Evolutionary conservation across 2,888 invertebrate species (phyloP).

Genomic region (Ypsolopha sequella): DNA sequence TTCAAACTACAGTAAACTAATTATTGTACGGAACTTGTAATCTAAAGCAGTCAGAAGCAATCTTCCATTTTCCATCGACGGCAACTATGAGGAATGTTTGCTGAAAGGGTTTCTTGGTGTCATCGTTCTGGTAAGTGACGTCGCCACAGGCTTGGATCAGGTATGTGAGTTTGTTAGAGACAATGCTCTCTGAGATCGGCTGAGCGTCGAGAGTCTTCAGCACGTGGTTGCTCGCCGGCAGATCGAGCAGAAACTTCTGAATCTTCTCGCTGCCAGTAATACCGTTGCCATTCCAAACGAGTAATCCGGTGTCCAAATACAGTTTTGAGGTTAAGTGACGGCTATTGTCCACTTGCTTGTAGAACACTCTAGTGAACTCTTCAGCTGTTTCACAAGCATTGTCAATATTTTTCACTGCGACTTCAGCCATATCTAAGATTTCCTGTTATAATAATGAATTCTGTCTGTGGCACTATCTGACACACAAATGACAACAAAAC

Average conservation of each 20-base stretch:
- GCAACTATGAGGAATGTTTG: conserved; percentile 92
- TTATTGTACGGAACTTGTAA: conserved; percentile 73
- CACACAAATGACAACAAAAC: not conserved
- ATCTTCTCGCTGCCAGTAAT: conserved; percentile 84
- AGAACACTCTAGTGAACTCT: conserved; percentile 90
- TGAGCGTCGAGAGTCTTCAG: conserved; percentile 89
- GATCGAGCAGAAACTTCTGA: conserved; percentile 85
- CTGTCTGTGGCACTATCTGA: too few relatives aligned
- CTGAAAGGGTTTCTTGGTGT: conserved; percentile 76
- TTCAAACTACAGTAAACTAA: too few relatives aligned
- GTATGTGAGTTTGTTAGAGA: conserved; percentile 83
- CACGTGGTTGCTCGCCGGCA: conserved; percentile 85
- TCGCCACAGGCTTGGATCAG: conserved; percentile 87
- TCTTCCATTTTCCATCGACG: conserved; percentile 93
- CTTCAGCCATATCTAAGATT: conserved; percentile 49
- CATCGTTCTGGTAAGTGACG: conserved; percentile 77
- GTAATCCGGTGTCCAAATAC: conserved; percentile 85
- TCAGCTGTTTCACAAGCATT: conserved; percentile 88
- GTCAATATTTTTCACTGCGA: conserved; percentile 76
- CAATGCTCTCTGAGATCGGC: conserved; percentile 82
- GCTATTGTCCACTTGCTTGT: conserved; percentile 89
- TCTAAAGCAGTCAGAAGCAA: conserved; percentile 90
- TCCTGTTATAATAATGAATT: too few relatives aligned
- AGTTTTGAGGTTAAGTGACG: conserved; percentile 85
- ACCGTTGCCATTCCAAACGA: conserved; percentile 95